These are phyloP conservation scores for Sebastes iracundus DNA, from an alignment of 2,797 vertebrate genomes.

Conservation along the genomic window DNA sequence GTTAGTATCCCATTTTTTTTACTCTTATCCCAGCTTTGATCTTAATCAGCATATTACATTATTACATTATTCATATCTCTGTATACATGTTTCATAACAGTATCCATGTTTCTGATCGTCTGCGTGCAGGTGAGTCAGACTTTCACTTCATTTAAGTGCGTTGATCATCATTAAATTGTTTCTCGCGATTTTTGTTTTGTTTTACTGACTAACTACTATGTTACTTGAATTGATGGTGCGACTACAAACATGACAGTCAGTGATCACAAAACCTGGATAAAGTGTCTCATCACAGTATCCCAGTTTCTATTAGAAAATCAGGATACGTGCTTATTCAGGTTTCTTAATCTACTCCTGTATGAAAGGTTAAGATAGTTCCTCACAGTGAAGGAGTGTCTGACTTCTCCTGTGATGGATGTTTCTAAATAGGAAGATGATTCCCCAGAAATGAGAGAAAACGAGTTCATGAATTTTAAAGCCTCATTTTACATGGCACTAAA, in stretches of 20 bases:
- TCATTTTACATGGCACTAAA: conserved; percentile 42
- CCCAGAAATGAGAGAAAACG: background rate
- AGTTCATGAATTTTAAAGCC: conserved; percentile 33
- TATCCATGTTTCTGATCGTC: background rate
- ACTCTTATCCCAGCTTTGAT: background rate
- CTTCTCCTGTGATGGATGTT: background rate
- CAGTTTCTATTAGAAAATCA: background rate
- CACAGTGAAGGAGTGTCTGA: background rate
- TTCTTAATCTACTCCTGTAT: background rate
- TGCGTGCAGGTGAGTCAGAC: background rate
- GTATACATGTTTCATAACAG: background rate
- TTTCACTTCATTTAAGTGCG: background rate
- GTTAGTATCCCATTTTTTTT: background rate
- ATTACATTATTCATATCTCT: background rate
- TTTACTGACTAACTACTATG: background rate
- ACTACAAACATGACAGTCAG: background rate
- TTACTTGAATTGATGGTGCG: background rate
- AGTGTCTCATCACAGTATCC: background rate
- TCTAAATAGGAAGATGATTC: conserved; percentile 25
- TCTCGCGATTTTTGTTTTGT: background rate
- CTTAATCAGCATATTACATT: background rate
- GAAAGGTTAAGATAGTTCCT: background rate
- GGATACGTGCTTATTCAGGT: background rate
- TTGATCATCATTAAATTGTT: background rate
- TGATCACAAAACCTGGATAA: background rate